phyloP scores from a whole-genome alignment of 1,140 invertebrate genomes.

The Portunus trituberculatus region DNA sequence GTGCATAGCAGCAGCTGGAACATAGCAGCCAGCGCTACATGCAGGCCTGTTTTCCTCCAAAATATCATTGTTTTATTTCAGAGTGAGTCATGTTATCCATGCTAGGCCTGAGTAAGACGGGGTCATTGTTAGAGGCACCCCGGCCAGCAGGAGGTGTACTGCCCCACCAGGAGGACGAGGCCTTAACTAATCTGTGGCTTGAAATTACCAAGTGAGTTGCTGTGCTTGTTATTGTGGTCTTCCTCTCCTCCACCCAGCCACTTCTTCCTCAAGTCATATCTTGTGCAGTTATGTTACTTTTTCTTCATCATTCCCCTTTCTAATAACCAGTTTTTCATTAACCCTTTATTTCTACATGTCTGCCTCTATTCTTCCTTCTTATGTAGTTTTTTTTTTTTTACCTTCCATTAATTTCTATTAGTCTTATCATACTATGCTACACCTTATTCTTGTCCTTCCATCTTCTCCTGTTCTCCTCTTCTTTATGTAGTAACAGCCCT shows the following conservation, averaged over 20 bases:
- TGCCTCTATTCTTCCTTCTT: background rate
- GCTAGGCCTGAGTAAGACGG: slow-evolving; percentile 44
- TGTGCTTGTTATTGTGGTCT: background rate
- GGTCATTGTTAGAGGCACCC: slow-evolving; percentile 40
- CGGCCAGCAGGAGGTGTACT: slow-evolving; percentile 61
- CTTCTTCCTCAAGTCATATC: background rate
- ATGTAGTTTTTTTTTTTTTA: too few species aligned
- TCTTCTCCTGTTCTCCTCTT: background rate
- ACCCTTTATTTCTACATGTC: background rate
- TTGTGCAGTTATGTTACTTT: background rate
- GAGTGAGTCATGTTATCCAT: slow-evolving; percentile 53
- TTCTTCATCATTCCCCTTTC: background rate
- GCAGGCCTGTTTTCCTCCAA: background rate
- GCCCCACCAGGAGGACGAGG: slow-evolving; percentile 61
- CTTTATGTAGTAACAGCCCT: background rate
- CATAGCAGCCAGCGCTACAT: too few species aligned
- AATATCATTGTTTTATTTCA: background rate
- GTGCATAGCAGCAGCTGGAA: too few species aligned
- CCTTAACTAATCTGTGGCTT: slow-evolving; percentile 55
- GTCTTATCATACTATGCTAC: background rate
- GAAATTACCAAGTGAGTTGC: slow-evolving; percentile 65
- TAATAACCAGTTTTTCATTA: background rate
- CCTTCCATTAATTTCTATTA: too few species aligned
- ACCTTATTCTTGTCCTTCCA: background rate
- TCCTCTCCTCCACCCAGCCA: too few species aligned